phyloP scores from a whole-genome alignment of 2,797 vertebrate species.

The Numenius phaeopus region DNA sequence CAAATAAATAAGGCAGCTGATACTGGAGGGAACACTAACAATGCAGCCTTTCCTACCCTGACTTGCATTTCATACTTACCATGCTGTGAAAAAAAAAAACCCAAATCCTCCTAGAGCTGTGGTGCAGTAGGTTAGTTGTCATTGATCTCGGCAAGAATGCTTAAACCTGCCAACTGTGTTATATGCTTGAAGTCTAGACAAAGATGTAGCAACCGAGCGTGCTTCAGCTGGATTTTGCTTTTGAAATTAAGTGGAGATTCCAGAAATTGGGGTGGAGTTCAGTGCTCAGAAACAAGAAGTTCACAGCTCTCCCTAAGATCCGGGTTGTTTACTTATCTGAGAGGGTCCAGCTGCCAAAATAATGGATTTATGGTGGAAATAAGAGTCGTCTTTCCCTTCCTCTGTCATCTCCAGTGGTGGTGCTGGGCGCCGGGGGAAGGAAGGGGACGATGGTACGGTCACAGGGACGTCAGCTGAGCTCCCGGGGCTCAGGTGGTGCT shows the following conservation, averaged over 20 bases:
- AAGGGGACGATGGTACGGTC: background rate
- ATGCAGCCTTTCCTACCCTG: background rate
- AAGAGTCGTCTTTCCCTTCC: background rate
- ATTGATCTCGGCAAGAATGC: background rate
- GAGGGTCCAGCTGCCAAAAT: background rate
- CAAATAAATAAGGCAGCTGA: background rate
- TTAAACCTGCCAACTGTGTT: conserved; percentile 42
- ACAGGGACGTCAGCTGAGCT: rapidly evolving
- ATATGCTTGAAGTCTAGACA: conserved; percentile 18
- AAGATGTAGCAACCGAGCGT: background rate
- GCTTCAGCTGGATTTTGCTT: conserved; percentile 8
- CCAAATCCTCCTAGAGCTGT: background rate
- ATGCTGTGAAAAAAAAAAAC: background rate
- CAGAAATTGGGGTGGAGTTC: background rate
- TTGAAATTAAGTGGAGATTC: background rate
- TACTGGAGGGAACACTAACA: background rate
- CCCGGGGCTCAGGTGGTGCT: background rate
- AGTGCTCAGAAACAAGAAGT: background rate
- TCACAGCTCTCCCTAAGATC: background rate
- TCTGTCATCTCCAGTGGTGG: rapidly evolving
- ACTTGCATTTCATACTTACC: background rate
- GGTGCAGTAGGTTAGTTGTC: background rate
- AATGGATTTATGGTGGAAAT: background rate
- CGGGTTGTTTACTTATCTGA: background rate
- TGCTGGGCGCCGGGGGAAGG: rapidly evolving